Percentiles rank a stretch among this genome's conserved stretches.
Conservation (phyloP, 2,113 vertebrate genomes). For the human region DNA sequence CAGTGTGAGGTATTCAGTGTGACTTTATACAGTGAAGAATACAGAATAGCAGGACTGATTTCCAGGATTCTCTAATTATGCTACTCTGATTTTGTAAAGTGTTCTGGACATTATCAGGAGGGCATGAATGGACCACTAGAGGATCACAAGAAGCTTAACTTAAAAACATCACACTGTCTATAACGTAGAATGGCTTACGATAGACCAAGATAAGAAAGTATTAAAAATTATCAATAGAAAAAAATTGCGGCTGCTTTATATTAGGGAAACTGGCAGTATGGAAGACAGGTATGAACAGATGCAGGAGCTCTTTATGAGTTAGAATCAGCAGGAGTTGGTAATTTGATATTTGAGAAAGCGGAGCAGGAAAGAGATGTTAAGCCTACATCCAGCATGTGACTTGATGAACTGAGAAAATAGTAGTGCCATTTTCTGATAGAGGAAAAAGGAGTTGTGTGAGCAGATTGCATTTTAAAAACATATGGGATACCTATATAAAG, state of each 20-base stretch:
- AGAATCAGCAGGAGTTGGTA: neutral
- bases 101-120: neutral
- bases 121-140: neutral
- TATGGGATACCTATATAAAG: neutral
- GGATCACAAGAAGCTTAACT: neutral
- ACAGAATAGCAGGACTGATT: neutral
- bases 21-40: neutral
- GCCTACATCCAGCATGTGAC: neutral
- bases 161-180: neutral
- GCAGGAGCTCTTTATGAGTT: neutral
- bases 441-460: neutral
- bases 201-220: neutral
- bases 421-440: neutral
- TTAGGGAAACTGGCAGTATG: neutral
- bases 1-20: neutral
- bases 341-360: no score
- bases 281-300: neutral
- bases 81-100: neutral
- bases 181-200: neutral
- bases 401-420: neutral
- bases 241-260: neutral
- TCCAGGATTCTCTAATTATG: neutral
- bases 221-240: neutral
- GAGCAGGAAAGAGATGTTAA: neutral
- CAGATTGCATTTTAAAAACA: neutral